Percentiles rank a stretch among this genome's conserved stretches.
Conservation (phyloP, 2,797 vertebrate species). For the Harpia harpyja region DNA sequence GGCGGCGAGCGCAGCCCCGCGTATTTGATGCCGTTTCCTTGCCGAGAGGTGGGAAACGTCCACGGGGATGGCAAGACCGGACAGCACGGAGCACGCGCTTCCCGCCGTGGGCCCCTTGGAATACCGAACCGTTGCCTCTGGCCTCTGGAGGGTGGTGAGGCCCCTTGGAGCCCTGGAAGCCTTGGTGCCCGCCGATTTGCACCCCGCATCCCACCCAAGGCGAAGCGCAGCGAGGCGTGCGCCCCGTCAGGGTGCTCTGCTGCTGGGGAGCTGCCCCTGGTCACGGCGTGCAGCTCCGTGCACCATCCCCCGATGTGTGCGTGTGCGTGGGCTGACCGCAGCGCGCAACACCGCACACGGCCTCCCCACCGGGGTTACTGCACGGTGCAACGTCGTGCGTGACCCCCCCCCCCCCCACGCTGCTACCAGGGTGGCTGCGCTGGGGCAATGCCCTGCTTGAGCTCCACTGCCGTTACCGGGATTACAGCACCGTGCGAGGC, state of each 20-base stretch:
- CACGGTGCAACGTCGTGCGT: neutral
- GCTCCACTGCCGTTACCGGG: too few relatives aligned
- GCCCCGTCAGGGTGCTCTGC: neutral
- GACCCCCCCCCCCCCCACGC: too few relatives aligned
- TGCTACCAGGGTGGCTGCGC: too few relatives aligned
- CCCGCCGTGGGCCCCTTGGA: neutral
- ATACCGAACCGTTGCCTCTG: neutral
- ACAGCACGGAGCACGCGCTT: neutral
- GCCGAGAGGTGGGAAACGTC: neutral
- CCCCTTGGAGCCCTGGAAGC: rapidly evolving
- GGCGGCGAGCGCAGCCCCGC: neutral
- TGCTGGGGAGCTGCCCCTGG: neutral
- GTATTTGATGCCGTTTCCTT: rapidly evolving
- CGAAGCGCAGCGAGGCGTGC: neutral
- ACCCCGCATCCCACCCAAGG: neutral
- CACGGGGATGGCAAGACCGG: neutral
- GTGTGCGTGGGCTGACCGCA: neutral
- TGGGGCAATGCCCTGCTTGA: neutral
- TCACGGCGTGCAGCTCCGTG: neutral
- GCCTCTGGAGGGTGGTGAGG: neutral
- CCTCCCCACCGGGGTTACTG: neutral
- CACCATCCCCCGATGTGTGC: neutral
- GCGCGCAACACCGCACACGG: neutral
- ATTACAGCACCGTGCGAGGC: rapidly evolving
- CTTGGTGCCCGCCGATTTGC: rapidly evolving